These are phyloP conservation scores for Echinometra lucunter DNA, from an alignment of 53 echinoderm and acorn worm species.

Conservation along the genomic window DNA sequence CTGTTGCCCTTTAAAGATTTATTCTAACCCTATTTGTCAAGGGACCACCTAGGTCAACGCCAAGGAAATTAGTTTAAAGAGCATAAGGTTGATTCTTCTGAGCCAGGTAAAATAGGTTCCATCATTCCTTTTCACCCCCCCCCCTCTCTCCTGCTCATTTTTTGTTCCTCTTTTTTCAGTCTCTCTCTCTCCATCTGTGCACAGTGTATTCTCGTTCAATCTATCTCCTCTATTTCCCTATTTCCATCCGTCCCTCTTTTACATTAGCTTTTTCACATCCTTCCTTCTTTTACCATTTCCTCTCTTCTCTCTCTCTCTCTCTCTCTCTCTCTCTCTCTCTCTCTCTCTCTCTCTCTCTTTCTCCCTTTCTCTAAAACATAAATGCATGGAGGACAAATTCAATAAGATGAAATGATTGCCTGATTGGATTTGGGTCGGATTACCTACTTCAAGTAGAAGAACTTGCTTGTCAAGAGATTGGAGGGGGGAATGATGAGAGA, in stretches of 20 bases:
- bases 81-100: not conserved
- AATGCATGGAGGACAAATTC: not conserved
- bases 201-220: not conserved
- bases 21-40: not conserved
- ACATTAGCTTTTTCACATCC: no score
- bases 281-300: not conserved
- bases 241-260: not conserved
- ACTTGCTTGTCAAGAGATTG: not conserved
- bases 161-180: no score
- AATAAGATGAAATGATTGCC: not conserved
- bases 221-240: not conserved
- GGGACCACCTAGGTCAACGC: not conserved
- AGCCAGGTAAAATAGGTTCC: not conserved
- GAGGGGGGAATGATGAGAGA: not conserved
- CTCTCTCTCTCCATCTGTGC: no score
- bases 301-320: not conserved
- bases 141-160: no score
- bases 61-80: not conserved
- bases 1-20: not conserved
- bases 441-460: not conserved
- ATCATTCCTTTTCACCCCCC: not conserved
- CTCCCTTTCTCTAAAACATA: not conserved
- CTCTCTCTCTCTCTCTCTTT: not conserved
- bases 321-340: not conserved
- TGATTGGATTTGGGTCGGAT: constrained; percentile 24